Percentiles rank a stretch among this genome's conserved stretches.
Conservation (phyloP, 2,888 invertebrate species). For the Synergus laeviventris region DNA sequence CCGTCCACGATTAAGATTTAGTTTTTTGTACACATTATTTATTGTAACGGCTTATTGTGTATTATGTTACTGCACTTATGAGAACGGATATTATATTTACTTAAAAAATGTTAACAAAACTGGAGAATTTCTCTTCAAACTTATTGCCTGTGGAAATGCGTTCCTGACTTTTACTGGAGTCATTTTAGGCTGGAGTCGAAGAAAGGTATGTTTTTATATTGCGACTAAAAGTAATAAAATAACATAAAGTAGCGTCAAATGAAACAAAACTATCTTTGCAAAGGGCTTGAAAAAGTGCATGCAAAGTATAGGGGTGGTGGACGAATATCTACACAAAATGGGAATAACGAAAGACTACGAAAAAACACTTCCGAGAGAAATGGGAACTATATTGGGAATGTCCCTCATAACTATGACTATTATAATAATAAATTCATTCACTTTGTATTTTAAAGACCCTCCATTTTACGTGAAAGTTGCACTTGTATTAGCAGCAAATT, state of each 20-base stretch:
- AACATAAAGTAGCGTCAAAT: background rate
- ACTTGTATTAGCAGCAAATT: slow-evolving; percentile 34
- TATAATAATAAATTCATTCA: background rate
- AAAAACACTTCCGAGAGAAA: background rate
- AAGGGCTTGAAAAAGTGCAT: slow-evolving; percentile 40
- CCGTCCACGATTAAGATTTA: slow-evolving; percentile 12
- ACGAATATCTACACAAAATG: slow-evolving; percentile 52
- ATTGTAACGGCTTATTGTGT: slow-evolving; percentile 14
- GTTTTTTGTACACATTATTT: slow-evolving; percentile 42
- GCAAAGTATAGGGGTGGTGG: slow-evolving; percentile 46
- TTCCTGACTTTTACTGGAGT: slow-evolving; percentile 44
- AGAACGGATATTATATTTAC: background rate
- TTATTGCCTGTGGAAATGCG: slow-evolving; percentile 48
- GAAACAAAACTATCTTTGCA: background rate
- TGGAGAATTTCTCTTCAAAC: slow-evolving; percentile 42
- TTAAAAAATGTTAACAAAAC: background rate
- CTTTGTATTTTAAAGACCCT: background rate
- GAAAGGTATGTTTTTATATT: slow-evolving; percentile 48
- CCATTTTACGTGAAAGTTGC: slow-evolving; percentile 17
- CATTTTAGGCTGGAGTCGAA: slow-evolving; percentile 47
- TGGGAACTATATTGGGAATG: background rate
- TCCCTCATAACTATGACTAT: background rate
- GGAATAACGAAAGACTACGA: slow-evolving; percentile 53
- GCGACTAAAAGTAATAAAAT: background rate
- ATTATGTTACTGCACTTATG: background rate